A percentile compares a stretch with the other conserved stretches of the same genome.
Evolutionary conservation across 2,113 vertebrate species (phyloP).

Genomic region (Colaptes auratus): DNA sequence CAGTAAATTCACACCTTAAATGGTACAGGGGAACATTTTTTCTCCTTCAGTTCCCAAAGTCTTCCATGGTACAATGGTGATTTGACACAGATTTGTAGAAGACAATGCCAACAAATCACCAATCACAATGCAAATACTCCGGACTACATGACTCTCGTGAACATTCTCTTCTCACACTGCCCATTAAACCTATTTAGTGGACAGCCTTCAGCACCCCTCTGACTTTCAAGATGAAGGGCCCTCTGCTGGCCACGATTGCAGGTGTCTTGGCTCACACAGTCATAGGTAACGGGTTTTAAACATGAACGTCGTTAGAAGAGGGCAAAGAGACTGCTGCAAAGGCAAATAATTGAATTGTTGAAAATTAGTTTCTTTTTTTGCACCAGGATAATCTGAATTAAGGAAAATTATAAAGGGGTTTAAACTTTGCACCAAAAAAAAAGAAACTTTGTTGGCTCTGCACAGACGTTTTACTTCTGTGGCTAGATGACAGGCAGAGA

Average conservation of each 20-base stretch:
- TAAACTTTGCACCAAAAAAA: background rate
- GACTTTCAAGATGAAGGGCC: conserved; percentile 31
- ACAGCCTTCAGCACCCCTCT: conserved; percentile 28
- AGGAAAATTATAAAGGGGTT: background rate
- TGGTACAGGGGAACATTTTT: accelerated
- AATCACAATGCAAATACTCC: conserved; percentile 1
- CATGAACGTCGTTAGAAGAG: background rate
- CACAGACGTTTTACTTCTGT: background rate
- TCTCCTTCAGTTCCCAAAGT: conserved; percentile 27
- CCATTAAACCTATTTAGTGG: conserved; percentile 2
- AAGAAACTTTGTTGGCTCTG: background rate
- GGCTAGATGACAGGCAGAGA: background rate
- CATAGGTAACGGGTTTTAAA: background rate
- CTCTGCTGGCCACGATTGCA: conserved; percentile 65
- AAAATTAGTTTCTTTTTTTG: background rate
- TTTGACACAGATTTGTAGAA: background rate
- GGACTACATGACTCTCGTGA: conserved; percentile 29
- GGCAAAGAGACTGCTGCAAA: background rate
- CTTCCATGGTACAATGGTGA: background rate
- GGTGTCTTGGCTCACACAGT: conserved; percentile 16
- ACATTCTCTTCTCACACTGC: background rate
- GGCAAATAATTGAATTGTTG: accelerated
- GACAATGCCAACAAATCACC: conserved; percentile 22
- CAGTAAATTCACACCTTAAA: conserved; percentile 30
- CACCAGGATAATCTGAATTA: background rate